Percentiles rank a stretch among this genome's conserved stretches.
Conservation (phyloP, 2,888 invertebrate species). For the Zaprionus lineosus region DNA sequence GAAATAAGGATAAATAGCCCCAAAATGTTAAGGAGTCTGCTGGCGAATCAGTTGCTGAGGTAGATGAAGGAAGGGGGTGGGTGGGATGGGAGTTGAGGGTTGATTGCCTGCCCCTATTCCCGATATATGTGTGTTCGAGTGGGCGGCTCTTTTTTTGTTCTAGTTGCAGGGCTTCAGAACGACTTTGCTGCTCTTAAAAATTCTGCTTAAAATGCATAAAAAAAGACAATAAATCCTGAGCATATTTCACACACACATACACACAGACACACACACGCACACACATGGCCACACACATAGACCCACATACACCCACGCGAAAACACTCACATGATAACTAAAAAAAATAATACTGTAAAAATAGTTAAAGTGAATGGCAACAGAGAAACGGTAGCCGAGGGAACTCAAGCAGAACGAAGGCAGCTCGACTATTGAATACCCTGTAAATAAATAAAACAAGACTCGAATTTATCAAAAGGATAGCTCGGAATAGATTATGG, state of each 20-base stretch:
- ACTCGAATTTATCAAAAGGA: too few species aligned
- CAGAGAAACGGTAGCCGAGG: slow-evolving; percentile 10
- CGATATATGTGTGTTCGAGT: slow-evolving; percentile 32
- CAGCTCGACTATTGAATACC: neutral
- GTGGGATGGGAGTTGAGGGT: neutral
- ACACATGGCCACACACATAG: neutral
- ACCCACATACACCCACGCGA: slow-evolving; percentile 1
- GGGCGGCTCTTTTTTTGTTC: slow-evolving; percentile 25
- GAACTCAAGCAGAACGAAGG: neutral
- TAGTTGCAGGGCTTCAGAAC: slow-evolving; percentile 32
- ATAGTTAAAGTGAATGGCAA: slow-evolving; percentile 16
- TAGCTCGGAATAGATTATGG: too few species aligned
- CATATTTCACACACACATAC: slow-evolving; percentile 1
- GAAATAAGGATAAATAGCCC: slow-evolving; percentile 60
- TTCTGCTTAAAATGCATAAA: slow-evolving; percentile 47
- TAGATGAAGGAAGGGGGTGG: neutral
- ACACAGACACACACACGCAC: neutral
- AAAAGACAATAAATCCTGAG: slow-evolving; percentile 38
- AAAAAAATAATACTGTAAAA: slow-evolving; percentile 23
- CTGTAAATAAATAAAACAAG: neutral
- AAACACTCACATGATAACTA: slow-evolving; percentile 8
- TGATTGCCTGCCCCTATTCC: slow-evolving; percentile 26
- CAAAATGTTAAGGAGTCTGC: neutral
- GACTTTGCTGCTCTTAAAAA: slow-evolving; percentile 34
- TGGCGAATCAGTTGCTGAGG: too few species aligned